phyloP scores from a whole-genome alignment of 2,113 vertebrate species.

The Taurulus bubalis region DNA sequence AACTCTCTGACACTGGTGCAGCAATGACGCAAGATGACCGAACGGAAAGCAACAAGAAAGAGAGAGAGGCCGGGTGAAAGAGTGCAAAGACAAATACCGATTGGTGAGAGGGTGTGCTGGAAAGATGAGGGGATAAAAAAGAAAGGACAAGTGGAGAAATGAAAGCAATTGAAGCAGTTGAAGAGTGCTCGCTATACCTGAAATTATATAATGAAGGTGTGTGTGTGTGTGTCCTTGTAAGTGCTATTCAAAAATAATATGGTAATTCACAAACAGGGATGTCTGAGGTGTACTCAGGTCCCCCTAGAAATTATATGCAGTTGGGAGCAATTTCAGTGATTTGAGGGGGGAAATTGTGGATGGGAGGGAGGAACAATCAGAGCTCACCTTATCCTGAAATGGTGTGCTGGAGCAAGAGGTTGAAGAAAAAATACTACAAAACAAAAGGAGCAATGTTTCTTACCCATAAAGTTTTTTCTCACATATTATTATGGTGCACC shows the following conservation, averaged over 20 bases:
- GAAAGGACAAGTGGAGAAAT: slow-evolving; percentile 7
- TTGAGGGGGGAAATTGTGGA: too few relatives aligned
- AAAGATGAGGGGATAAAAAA: background rate
- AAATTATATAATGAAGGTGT: background rate
- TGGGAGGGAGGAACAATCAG: background rate
- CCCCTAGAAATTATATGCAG: background rate
- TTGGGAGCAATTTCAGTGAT: background rate
- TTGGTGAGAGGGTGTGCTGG: background rate
- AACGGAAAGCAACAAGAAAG: background rate
- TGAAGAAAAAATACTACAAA: background rate
- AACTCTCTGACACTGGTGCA: slow-evolving; percentile 11
- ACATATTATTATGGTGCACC: background rate
- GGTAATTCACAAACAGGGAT: background rate
- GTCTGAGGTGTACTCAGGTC: background rate
- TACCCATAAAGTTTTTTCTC: background rate
- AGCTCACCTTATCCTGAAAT: background rate
- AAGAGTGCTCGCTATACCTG: slow-evolving; percentile 23
- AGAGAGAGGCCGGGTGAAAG: background rate
- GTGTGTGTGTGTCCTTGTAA: background rate
- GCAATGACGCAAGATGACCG: slow-evolving; percentile 2
- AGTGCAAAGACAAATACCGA: background rate
- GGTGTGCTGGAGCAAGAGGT: background rate
- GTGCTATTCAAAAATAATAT: background rate
- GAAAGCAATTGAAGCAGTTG: slow-evolving; percentile 43
- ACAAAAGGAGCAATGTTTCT: background rate